These are phyloP conservation scores for Zaprionus vittiger DNA, from an alignment of 1,140 invertebrate genomes.

Conservation along the genomic window DNA sequence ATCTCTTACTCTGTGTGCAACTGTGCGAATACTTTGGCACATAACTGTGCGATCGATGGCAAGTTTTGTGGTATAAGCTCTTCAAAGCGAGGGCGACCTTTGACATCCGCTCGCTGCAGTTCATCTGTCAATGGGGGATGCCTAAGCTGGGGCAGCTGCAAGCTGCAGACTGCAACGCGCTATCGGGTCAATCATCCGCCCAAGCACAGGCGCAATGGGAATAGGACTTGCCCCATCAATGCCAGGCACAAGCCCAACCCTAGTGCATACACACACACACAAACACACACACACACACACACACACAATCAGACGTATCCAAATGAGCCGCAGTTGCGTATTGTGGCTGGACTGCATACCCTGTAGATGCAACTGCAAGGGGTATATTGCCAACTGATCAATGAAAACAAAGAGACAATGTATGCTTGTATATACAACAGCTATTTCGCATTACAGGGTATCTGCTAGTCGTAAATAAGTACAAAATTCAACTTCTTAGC, in stretches of 20 bases:
- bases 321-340: conserved; percentile 16
- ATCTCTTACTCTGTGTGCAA: not conserved
- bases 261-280: not conserved
- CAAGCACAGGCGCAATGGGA: conserved; percentile 12
- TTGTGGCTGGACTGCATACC: conserved; percentile 6
- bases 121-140: conserved; percentile 7
- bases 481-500: not conserved
- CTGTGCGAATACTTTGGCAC: conserved; percentile 6
- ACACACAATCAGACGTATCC: not conserved
- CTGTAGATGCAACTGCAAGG: not conserved
- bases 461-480: not conserved
- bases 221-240: conserved; percentile 8
- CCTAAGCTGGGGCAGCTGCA: conserved; percentile 15
- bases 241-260: conserved; percentile 13
- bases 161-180: not conserved
- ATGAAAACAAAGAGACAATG: not conserved
- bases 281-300: not conserved
- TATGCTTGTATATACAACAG: no score
- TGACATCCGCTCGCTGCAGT: not conserved
- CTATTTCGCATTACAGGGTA: not conserved
- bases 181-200: conserved; percentile 25
- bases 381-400: not conserved
- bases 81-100: not conserved
- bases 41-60: conserved; percentile 3
- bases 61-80: not conserved